Evolutionary conservation across 2,888 invertebrate species (phyloP).

Genomic region (Omphaloscelis lunosa): DNA sequence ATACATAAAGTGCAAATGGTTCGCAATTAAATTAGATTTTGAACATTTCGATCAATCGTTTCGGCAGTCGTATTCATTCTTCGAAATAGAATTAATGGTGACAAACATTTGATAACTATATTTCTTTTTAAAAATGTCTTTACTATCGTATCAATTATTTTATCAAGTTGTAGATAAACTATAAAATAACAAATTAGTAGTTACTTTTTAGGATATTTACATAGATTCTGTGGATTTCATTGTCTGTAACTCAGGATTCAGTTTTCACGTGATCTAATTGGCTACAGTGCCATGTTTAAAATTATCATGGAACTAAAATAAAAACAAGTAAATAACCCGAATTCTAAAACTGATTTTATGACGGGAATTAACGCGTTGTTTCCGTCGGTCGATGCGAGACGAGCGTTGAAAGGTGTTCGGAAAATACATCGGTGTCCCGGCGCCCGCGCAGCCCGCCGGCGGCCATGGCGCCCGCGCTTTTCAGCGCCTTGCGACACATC

Average conservation of each 20-base stretch:
- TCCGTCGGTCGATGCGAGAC: conserved; percentile 90
- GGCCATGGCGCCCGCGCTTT: conserved; percentile 73
- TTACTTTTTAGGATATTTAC: not conserved
- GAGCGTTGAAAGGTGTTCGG: conserved; percentile 90
- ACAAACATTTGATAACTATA: not conserved
- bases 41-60: not conserved
- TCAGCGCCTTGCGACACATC: conserved; percentile 83
- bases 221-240: not conserved
- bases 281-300: conserved; percentile 87
- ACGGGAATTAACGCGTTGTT: conserved; percentile 91
- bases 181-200: not conserved
- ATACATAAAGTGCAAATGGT: too few species aligned
- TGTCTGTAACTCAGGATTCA: conserved; percentile 51
- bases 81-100: not conserved
- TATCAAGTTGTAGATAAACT: not conserved
- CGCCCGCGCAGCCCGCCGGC: conserved; percentile 65
- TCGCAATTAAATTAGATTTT: not conserved
- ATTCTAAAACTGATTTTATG: conserved; percentile 91
- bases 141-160: not conserved
- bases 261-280: conserved; percentile 88
- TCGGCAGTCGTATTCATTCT: not conserved
- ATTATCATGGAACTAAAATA: conserved; percentile 90
- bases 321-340: conserved; percentile 91
- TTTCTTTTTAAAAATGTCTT: not conserved
- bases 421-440: conserved; percentile 85